Evolutionary conservation across 2,797 vertebrate genomes (phyloP).

Genomic region (Sebastes minor): DNA sequence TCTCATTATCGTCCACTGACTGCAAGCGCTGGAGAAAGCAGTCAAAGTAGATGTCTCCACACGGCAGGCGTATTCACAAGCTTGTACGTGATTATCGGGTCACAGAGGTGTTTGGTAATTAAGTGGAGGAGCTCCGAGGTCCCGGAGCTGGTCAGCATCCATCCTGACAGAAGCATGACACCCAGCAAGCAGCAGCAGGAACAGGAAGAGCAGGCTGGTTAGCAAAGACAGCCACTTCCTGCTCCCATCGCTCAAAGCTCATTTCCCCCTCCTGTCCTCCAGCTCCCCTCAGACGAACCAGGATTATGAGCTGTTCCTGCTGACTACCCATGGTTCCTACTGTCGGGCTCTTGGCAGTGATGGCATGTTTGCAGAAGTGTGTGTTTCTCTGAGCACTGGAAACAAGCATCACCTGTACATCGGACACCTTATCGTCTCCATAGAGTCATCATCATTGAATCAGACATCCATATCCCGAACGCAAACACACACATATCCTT

Average conservation of each 20-base stretch:
- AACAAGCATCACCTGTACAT: conserved; percentile 2
- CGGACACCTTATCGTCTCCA: not conserved
- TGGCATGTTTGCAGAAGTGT: conserved; percentile 19
- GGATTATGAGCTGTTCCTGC: conserved; percentile 32
- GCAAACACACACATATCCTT: not conserved
- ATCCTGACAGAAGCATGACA: conserved; percentile 25
- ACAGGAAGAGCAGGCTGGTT: not conserved
- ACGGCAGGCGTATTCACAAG: not conserved
- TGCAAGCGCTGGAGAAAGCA: not conserved
- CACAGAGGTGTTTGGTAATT: conserved; percentile 38
- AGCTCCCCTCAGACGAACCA: conserved; percentile 1
- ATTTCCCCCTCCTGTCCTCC: conserved; percentile 3
- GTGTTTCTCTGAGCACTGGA: not conserved
- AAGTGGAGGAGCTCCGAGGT: conserved; percentile 28
- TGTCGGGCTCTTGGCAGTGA: not conserved
- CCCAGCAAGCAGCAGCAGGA: not conserved
- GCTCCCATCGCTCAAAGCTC: not conserved
- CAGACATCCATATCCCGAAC: not conserved
- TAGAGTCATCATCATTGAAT: not conserved
- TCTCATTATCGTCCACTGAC: not conserved
- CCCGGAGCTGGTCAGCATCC: conserved; percentile 18
- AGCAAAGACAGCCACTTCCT: conserved; percentile 1
- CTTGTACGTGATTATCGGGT: conserved; percentile 12
- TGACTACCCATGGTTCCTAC: conserved; percentile 3
- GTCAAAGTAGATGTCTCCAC: not conserved